Base-by-base conservation (phyloP, 2,797 vertebrate genomes). In the Tapera naevia region DNA sequence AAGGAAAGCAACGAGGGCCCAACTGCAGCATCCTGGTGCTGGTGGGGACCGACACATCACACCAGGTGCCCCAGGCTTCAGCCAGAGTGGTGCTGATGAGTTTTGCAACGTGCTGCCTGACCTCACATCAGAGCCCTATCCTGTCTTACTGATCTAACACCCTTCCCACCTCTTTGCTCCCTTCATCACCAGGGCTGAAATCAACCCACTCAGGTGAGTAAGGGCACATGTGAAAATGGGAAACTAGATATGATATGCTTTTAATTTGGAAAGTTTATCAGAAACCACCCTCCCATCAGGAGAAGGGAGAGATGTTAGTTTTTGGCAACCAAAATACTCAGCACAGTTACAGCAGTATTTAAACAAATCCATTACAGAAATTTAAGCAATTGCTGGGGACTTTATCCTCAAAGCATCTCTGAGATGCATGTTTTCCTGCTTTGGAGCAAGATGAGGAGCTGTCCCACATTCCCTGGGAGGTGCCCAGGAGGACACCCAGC, bases 11-110 rank as follows among this genome's bases (percentile, higher is more conserved):
- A 67, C n/a, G 30, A 7, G 16, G 18, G 22, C 21, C 58, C 33
- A 28, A 14, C 4, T 0, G 2, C 33, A 50, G n/a, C n/a, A 32
- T 54, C 48, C n/a, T 2, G 4, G 27, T 2, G 4, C 51, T 33
- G 41, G 5, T 39, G 28, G 48, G 15, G 46, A 57, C 37, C 3
- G 1, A 39, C 21, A 9, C 30, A 28, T 51, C 43, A 15, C 56
- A n/a, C 13, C 37, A 21, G 22, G 7, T 28, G 37, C n/a, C 37
- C 21, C 73, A 25, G 56, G 23, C 22, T 51, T 57, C 23, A 53
- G 50, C 21, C 85, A 46, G 61, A 56, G 60, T 0, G 0, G 10
- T 30, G 53, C 32, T 8, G 8, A 48, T 14, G 28, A 48, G 66
- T 72, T 23, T 24, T 17, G 24, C 7, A 13, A 10, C 17, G 23